Evolutionary conservation across 2,888 invertebrate genomes (phyloP).

Genomic region (Bibio marci): DNA sequence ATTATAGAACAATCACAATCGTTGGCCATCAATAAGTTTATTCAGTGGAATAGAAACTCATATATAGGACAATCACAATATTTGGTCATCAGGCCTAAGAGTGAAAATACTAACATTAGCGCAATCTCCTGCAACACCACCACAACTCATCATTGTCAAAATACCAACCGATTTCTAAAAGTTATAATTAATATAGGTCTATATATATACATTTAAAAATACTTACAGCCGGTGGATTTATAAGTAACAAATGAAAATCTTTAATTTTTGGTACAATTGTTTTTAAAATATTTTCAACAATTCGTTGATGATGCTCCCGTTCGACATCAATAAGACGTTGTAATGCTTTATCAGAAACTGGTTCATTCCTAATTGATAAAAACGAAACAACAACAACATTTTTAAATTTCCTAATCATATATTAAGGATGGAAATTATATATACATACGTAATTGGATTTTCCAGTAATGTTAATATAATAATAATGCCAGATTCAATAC

Average conservation of each 20-base stretch:
- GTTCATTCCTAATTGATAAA: slow-evolving; percentile 21
- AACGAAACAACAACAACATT: not conserved
- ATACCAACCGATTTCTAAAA: no score
- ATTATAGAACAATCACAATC: no score
- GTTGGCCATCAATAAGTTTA: no score
- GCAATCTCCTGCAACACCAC: no score
- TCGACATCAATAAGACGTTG: slow-evolving; percentile 27
- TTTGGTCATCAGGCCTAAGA: no score
- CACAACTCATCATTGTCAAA: no score
- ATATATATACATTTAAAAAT: no score
- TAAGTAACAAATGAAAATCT: slow-evolving; percentile 44
- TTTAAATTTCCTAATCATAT: not conserved
- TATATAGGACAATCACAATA: no score
- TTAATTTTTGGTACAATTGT: slow-evolving; percentile 48
- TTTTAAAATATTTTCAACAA: slow-evolving; percentile 41
- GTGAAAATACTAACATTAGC: no score
- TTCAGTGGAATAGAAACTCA: no score
- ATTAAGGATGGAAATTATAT: not conserved
- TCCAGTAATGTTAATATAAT: slow-evolving; percentile 59
- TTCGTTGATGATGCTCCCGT: slow-evolving; percentile 38
- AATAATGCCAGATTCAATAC: slow-evolving; percentile 62
- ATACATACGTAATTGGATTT: slow-evolving; percentile 14
- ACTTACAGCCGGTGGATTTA: slow-evolving; percentile 52
- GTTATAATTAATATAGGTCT: no score
- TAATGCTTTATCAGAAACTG: slow-evolving; percentile 22